Conservation (phyloP, 2,888 invertebrate species). For the Aromia moschata region DNA sequence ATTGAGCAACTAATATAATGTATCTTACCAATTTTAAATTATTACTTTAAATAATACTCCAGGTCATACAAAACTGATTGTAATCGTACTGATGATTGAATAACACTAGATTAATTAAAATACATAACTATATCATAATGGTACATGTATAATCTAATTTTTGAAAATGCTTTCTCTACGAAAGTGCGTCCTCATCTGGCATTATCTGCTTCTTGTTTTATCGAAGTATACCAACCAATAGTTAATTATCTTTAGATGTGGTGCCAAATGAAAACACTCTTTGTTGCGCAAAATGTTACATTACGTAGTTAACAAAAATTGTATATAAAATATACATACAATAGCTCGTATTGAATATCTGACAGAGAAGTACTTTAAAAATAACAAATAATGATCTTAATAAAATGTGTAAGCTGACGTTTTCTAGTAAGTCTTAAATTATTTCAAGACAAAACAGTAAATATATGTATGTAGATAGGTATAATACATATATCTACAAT, state of each 20-base stretch:
- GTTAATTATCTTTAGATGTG: background rate
- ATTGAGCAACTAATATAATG: constrained; percentile 18
- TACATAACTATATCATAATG: constrained; percentile 33
- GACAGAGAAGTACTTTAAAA: too few species aligned
- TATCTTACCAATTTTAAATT: constrained; percentile 13
- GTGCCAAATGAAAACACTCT: background rate
- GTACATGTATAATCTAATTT: constrained; percentile 43
- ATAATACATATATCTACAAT: too few species aligned
- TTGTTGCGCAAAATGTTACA: constrained; percentile 23
- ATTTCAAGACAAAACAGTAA: too few species aligned
- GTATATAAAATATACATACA: too few species aligned
- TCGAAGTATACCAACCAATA: background rate
- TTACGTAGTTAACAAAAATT: constrained; percentile 1
- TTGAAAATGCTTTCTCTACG: constrained; percentile 28
- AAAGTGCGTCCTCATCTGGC: constrained; percentile 17
- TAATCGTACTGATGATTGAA: constrained; percentile 7
- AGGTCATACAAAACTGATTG: constrained; percentile 9
- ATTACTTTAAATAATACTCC: constrained; percentile 6
- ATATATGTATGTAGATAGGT: too few species aligned
- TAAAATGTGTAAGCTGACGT: too few species aligned
- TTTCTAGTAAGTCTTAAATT: too few species aligned
- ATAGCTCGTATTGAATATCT: too few species aligned
- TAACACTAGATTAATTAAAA: constrained; percentile 14
- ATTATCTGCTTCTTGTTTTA: background rate
- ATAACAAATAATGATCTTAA: too few species aligned